These are phyloP conservation scores for Coendou prehensilis DNA, from an alignment of 2,797 vertebrate genomes.

Conservation along the genomic window DNA sequence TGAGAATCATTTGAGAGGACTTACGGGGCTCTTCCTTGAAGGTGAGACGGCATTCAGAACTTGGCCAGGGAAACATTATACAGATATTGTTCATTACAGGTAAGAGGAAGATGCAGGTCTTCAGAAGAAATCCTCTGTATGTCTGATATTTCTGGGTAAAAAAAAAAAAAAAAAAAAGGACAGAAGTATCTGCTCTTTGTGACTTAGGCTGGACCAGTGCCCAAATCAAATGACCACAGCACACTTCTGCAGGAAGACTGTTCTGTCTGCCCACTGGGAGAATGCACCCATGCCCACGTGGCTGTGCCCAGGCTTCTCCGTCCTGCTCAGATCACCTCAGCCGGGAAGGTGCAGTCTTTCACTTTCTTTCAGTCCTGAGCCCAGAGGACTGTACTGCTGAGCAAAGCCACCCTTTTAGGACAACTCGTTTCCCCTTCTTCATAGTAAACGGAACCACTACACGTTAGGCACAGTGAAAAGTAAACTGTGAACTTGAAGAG, in stretches of 20 bases:
- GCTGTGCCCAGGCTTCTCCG: background rate
- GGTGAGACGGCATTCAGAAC: slow-evolving; percentile 21
- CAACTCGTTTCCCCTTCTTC: background rate
- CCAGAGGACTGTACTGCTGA: background rate
- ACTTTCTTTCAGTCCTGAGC: background rate
- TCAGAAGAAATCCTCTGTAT: background rate
- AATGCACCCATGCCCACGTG: fast-evolving
- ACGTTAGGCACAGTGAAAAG: slow-evolving; percentile 32
- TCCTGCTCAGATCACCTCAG: background rate
- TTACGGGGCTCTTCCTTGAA: slow-evolving; percentile 23
- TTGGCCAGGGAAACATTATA: background rate
- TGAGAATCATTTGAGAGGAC: slow-evolving; percentile 42
- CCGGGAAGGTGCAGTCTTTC: background rate
- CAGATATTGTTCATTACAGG: background rate
- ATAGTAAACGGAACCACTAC: background rate
- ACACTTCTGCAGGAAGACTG: background rate
- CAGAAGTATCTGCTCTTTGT: background rate
- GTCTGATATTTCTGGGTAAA: background rate
- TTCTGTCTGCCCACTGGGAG: background rate
- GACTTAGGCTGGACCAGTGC: background rate
- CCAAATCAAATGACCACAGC: background rate
- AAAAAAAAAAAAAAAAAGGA: background rate
- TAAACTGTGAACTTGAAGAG: slow-evolving; percentile 12
- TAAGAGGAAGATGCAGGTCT: background rate
- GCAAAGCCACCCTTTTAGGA: background rate